Evolutionary conservation across 1,140 invertebrate species (phyloP), one percentile per base, ranked within the genome.

Genomic region (Zelostemma sp.): DNA sequence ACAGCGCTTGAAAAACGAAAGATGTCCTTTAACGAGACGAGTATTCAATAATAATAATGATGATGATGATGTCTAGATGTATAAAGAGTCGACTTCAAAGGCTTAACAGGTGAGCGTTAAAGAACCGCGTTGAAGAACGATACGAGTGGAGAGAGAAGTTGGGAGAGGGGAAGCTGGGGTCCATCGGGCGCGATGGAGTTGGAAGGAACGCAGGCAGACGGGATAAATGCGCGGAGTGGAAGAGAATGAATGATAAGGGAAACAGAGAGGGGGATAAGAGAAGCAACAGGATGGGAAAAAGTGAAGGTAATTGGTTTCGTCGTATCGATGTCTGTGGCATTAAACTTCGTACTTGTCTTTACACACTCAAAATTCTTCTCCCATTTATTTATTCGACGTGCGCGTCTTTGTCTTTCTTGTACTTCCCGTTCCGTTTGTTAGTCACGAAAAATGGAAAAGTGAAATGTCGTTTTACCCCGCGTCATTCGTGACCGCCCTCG

Each of bases 31-130:
- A 62, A 56, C 60, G 68, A 75, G 72, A 75, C 73, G 75, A 80
- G 71, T 75, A 81, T 81, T 80, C 72, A 78, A 80, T 81, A 78
- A 80, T 64, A 66, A 79, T 80, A 72, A 79, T 79, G 77, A 79
- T 11, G 11, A 31, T 50, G 62, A 61, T 69, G 56, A 60, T 53
- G 51, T 61, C 54, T 70, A 72, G 68, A 74, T 74, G 72, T 71
- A 79, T 72, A 78, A 78, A 78, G 80, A 74, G 43, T 59, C 63
- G 71, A 70, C 68, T 76, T 80, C 68, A 79, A 78, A 80, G 76
- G 63, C 56, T 72, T 45, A 73, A 68, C 72, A 77, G 71, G 71
- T 70, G 75, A 77, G 62, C 58, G 47, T 46, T 60, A 49, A 56
- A 45, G 49, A 61, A 55, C 62, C 63, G 33, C 59, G 45, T 56